Evolutionary conservation across 2,888 invertebrate genomes (phyloP), one percentile per base, ranked within the genome.

Genomic region (Spisula solida): DNA sequence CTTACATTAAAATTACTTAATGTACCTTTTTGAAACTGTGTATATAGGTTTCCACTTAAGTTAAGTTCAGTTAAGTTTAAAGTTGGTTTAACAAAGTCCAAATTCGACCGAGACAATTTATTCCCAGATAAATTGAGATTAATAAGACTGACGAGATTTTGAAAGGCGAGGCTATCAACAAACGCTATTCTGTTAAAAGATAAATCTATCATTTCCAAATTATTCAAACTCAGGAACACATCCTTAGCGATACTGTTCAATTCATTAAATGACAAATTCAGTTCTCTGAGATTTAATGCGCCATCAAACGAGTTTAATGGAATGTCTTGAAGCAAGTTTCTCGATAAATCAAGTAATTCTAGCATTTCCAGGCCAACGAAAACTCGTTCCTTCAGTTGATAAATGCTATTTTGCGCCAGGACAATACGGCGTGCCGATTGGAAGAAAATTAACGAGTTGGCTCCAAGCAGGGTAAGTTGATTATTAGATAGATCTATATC

Each of bases 141-240:
- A 41, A 47, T 18, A 6, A 88, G 48, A 70, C 51, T 70, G 34
- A 70, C 47, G n/a, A 70, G 31, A 48, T 66, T 34, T 2, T n/a
- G 48, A 18, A 88, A 84, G 8, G 84, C 14, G 1, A n/a, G 34
- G 5, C 34, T 84, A 25, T 84, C 84, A 47, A 88, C 18, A 31
- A 25, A 66, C n/a, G 66, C 18, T 41, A 88, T 66, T 16, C 60
- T 34, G 51, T 88, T 88, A 48, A 20, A 20, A 16, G 88, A 84
- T 16, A 88, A 70, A 60, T 88, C 81, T 25, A 88, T 56, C n/a
- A 70, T 47, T 56, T 88, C 75, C 34, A 88, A 48, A 20, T 47
- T 70, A 16, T 14, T 1, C 5, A 88, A 75, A 14, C 55, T 47
- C 18, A 29, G 16, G 66, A 88, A 88, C 1, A 16, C 34, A 8